These are phyloP conservation scores for Saccopteryx bilineata DNA, from an alignment of 2,113 vertebrate species.

Conservation along the genomic window DNA sequence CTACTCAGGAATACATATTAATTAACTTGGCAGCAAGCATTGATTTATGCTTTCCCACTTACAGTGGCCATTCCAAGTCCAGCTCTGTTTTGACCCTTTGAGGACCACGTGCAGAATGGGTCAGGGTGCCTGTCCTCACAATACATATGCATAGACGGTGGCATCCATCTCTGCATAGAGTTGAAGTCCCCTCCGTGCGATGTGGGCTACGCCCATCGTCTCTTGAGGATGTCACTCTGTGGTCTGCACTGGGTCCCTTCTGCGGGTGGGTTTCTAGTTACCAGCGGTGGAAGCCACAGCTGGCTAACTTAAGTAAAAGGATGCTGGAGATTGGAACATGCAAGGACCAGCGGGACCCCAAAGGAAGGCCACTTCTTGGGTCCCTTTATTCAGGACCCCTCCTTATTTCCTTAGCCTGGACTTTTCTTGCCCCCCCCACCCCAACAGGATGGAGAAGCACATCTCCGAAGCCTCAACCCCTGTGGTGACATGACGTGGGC, in stretches of 20 bases:
- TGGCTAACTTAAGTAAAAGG: not conserved
- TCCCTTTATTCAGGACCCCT: not conserved
- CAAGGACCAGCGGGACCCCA: no score
- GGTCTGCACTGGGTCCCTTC: not conserved
- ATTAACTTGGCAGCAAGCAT: not conserved
- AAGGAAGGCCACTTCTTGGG: not conserved
- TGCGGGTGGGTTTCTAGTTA: no score
- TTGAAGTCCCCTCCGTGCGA: not conserved
- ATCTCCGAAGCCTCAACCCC: not conserved
- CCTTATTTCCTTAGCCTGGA: not conserved
- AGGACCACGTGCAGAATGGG: rapidly evolving
- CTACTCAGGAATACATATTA: not conserved
- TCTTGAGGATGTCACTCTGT: rapidly evolving
- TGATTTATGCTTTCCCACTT: not conserved
- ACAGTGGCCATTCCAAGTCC: rapidly evolving
- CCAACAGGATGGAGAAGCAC: rapidly evolving
- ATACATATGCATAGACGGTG: rapidly evolving
- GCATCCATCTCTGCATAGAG: no score
- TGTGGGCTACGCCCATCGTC: rapidly evolving
- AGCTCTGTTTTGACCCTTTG: not conserved
- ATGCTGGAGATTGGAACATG: not conserved
- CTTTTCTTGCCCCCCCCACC: rapidly evolving
- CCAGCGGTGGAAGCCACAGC: not conserved
- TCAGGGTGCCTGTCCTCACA: rapidly evolving
- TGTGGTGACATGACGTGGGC: not conserved